These are phyloP conservation scores for Neoseiulus cucumeris DNA, from an alignment of 1,140 invertebrate genomes.

Conservation along the genomic window DNA sequence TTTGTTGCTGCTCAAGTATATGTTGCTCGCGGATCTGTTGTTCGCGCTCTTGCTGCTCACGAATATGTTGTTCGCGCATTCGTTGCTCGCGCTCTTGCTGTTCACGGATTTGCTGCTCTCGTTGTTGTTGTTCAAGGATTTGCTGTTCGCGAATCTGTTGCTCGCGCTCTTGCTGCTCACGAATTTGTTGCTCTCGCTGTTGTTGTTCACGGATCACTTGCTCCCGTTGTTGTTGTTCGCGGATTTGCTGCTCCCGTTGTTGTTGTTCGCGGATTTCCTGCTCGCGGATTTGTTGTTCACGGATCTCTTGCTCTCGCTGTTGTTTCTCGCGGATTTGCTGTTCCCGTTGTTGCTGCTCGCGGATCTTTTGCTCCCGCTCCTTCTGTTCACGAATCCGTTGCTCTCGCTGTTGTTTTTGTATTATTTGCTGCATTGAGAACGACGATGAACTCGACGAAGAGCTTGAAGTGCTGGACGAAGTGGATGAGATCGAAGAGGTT, in stretches of 20 bases:
- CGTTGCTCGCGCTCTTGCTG: no score
- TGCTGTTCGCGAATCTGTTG: no score
- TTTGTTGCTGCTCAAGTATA: no score
- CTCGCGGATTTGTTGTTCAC: background rate
- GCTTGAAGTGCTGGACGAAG: no score
- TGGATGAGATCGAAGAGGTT: background rate
- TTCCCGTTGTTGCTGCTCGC: background rate
- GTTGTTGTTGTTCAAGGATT: no score
- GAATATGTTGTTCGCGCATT: no score
- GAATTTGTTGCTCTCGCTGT: no score
- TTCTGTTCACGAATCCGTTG: conserved; percentile 7
- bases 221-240: background rate
- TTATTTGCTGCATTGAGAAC: conserved; percentile 25
- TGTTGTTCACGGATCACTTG: no score
- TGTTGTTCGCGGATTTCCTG: background rate
- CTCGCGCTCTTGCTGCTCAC: no score
- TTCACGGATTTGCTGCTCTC: no score
- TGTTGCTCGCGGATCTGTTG: no score
- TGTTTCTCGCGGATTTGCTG: conserved; percentile 15
- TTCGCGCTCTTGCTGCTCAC: no score
- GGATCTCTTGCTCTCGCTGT: background rate
- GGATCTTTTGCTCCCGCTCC: conserved; percentile 6
- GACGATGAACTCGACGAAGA: background rate
- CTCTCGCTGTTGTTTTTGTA: conserved; percentile 21
- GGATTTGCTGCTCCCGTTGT: background rate